These are phyloP conservation scores for Sycophila sp. DNA, from an alignment of 1,140 invertebrate genomes.

Conservation along the genomic window DNA sequence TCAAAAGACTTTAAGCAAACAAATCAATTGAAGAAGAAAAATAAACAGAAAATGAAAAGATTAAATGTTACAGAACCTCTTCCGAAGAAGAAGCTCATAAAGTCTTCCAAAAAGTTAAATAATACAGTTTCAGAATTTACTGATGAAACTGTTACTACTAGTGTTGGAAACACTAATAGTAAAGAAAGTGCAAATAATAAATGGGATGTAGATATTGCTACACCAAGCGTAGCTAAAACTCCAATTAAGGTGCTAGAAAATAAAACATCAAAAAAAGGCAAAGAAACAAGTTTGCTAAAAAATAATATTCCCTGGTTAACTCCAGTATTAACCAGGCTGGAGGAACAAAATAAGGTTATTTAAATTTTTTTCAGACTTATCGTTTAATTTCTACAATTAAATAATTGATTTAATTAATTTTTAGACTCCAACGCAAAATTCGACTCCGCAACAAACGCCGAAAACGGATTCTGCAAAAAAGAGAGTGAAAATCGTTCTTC, in stretches of 20 bases:
- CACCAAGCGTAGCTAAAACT: not conserved
- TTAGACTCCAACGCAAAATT: slow-evolving; percentile 2
- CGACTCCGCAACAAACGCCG: not conserved
- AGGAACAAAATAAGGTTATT: slow-evolving; percentile 41
- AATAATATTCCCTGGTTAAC: slow-evolving; percentile 39
- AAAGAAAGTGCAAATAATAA: slow-evolving; percentile 25
- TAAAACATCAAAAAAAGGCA: slow-evolving; percentile 7
- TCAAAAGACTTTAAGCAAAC: slow-evolving; percentile 14
- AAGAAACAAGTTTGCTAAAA: not conserved
- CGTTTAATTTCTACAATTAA: not conserved
- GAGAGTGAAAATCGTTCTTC: slow-evolving; percentile 73
- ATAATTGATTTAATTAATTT: not conserved
- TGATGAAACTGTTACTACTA: slow-evolving; percentile 15
- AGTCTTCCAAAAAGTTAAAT: slow-evolving; percentile 20
- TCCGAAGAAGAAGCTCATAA: slow-evolving; percentile 18
- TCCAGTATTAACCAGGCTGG: slow-evolving; percentile 43
- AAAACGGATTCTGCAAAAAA: slow-evolving; percentile 52
- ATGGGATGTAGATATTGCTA: slow-evolving; percentile 20
- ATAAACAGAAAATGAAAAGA: slow-evolving; percentile 25
- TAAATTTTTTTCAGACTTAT: not conserved
- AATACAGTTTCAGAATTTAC: slow-evolving; percentile 23
- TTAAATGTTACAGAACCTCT: slow-evolving; percentile 10
- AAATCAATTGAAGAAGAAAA: not conserved
- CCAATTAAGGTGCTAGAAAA: slow-evolving; percentile 1
- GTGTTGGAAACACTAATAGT: slow-evolving; percentile 2